Evolutionary conservation across 2,888 invertebrate genomes (phyloP).

Genomic region (Caenorhabditis parvicauda): DNA sequence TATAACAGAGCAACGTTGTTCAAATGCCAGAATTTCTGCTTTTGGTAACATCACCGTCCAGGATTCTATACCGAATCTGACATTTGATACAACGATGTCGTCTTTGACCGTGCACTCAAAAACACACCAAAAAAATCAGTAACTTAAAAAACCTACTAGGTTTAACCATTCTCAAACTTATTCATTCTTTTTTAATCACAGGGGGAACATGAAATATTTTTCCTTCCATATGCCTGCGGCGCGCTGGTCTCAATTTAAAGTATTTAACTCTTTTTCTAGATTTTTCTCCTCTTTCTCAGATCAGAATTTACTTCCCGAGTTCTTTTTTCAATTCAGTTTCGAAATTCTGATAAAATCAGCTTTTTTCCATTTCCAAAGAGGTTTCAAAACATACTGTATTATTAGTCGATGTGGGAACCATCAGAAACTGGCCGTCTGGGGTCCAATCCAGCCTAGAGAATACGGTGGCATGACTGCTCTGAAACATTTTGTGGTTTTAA

Average conservation of each 20-base stretch:
- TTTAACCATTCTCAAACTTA: too few relatives aligned
- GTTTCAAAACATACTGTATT: slow-evolving; percentile 84
- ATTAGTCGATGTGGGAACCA: slow-evolving; percentile 98
- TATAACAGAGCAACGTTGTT: not conserved
- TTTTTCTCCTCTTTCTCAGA: too few relatives aligned
- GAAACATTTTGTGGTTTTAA: not conserved
- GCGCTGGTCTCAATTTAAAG: too few relatives aligned
- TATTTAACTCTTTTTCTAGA: too few relatives aligned
- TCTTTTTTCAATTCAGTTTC: too few relatives aligned
- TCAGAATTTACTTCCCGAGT: too few relatives aligned
- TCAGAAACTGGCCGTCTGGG: slow-evolving; percentile 90
- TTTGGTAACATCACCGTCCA: not conserved
- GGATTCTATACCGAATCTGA: not conserved
- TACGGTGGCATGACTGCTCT: slow-evolving; percentile 47
- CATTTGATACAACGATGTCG: not conserved
- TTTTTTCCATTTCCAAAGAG: too few relatives aligned
- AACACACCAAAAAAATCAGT: not conserved
- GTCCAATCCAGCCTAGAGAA: slow-evolving; percentile 74
- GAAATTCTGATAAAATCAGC: too few relatives aligned
- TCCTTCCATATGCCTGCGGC: too few relatives aligned
- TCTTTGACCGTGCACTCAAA: too few relatives aligned
- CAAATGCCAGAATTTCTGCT: not conserved
- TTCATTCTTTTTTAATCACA: too few relatives aligned
- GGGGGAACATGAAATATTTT: too few relatives aligned
- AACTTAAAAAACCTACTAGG: not conserved